These are phyloP conservation scores for Sisor rabdophorus DNA, from an alignment of 2,113 vertebrate species.

Conservation along the genomic window DNA sequence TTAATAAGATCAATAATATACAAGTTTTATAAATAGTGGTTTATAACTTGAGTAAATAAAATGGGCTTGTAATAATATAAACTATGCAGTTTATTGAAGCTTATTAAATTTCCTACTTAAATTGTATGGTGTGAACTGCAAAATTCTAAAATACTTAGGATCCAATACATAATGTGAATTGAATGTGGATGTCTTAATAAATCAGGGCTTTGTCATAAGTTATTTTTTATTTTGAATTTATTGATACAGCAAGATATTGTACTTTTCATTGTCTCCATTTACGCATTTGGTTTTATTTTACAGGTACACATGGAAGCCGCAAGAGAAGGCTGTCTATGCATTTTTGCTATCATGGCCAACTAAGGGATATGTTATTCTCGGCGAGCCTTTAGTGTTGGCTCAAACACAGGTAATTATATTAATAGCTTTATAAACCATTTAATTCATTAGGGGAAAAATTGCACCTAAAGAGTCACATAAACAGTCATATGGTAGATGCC, in stretches of 20 bases:
- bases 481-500: neutral
- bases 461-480: neutral
- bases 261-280: too few relatives aligned
- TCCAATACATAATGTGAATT: neutral
- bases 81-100: too few relatives aligned
- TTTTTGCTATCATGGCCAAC: constrained; percentile 82
- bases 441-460: neutral
- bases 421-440: neutral
- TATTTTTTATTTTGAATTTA: too few relatives aligned
- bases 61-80: too few relatives aligned
- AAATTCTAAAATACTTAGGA: neutral
- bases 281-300: neutral
- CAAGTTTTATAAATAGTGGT: too few relatives aligned
- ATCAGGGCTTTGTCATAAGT: neutral
- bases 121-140: neutral
- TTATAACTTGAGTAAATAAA: too few relatives aligned
- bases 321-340: constrained; percentile 73
- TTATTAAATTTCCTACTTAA: neutral
- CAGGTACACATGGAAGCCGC: constrained; percentile 83
- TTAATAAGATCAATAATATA: too few relatives aligned
- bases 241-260: too few relatives aligned
- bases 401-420: constrained; percentile 73
- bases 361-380: constrained; percentile 71
- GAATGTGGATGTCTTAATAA: neutral
- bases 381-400: constrained; percentile 67